These are phyloP conservation scores for Acrocephalus arundinaceus DNA, from an alignment of 2,113 vertebrate genomes.

Conservation along the genomic window DNA sequence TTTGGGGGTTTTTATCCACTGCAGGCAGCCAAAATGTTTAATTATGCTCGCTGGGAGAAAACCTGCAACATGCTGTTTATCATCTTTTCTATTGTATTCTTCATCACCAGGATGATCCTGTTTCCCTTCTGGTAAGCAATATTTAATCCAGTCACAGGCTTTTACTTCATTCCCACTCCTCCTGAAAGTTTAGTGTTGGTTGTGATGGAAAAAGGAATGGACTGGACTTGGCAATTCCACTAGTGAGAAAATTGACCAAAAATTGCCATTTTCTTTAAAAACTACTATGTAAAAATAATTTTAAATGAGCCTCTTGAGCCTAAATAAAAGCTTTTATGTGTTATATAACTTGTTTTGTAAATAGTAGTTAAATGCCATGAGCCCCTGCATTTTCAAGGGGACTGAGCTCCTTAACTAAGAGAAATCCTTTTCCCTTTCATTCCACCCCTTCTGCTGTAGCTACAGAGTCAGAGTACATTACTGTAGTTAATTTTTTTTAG, in stretches of 20 bases:
- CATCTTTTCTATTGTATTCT: slow-evolving; percentile 81
- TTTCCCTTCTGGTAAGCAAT: slow-evolving; percentile 91
- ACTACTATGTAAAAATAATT: neutral
- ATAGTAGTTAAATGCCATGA: neutral
- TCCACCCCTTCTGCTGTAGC: neutral
- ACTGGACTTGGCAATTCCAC: neutral
- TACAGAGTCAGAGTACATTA: neutral
- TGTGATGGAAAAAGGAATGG: neutral
- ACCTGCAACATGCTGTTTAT: slow-evolving; percentile 86
- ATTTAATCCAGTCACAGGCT: neutral
- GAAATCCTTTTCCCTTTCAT: neutral
- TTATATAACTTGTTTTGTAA: neutral
- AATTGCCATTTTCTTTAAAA: neutral
- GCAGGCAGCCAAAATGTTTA: slow-evolving; percentile 92
- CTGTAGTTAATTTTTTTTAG: neutral
- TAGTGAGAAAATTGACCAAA: neutral
- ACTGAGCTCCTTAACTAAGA: neutral
- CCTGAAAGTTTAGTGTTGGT: neutral
- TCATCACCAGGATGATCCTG: slow-evolving; percentile 86
- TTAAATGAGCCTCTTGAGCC: neutral
- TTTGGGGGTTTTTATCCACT: slow-evolving; percentile 40
- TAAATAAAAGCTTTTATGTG: neutral
- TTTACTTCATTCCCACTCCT: neutral
- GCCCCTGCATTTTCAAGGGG: neutral
- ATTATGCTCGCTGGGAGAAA: slow-evolving; percentile 87